A percentile compares a stretch with the other conserved stretches of the same genome.
These are phyloP conservation scores for Yoshiicerus persimilis DNA, from an alignment of 1,140 invertebrate genomes.

Conservation along the genomic window DNA sequence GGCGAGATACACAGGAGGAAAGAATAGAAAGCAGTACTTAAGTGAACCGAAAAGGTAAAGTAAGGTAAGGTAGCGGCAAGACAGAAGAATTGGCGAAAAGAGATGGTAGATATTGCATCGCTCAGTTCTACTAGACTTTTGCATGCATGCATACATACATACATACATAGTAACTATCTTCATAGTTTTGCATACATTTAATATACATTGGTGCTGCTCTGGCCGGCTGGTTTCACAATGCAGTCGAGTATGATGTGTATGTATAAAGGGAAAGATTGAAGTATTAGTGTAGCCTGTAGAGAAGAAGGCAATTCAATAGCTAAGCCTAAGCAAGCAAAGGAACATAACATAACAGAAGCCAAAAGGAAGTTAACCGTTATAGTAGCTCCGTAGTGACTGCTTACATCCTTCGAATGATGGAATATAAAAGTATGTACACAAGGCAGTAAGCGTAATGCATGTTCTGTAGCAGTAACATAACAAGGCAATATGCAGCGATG, in stretches of 20 bases:
- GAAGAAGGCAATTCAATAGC: not conserved
- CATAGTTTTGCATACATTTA: conserved; percentile 12
- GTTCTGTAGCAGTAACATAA: not conserved
- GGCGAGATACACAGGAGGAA: not conserved
- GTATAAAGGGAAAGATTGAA: not conserved
- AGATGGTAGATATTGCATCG: not conserved
- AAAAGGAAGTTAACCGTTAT: not conserved
- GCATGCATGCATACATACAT: not conserved
- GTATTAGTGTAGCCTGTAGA: not conserved
- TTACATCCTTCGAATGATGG: too few species aligned
- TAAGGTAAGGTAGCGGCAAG: not conserved
- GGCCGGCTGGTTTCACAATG: not conserved
- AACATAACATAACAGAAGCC: not conserved
- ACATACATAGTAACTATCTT: not conserved
- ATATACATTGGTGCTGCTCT: not conserved
- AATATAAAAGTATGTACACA: too few species aligned
- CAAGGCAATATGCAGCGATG: not conserved
- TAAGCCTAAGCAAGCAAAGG: not conserved
- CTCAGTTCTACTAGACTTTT: not conserved
- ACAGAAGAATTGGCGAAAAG: conserved; percentile 1
- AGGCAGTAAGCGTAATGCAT: not conserved
- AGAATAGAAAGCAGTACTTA: not conserved
- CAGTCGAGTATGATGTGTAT: not conserved
- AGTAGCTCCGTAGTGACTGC: too few species aligned
- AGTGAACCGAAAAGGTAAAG: not conserved